phyloP scores from a whole-genome alignment of 1,140 invertebrate genomes.

The Cydia pomonella region DNA sequence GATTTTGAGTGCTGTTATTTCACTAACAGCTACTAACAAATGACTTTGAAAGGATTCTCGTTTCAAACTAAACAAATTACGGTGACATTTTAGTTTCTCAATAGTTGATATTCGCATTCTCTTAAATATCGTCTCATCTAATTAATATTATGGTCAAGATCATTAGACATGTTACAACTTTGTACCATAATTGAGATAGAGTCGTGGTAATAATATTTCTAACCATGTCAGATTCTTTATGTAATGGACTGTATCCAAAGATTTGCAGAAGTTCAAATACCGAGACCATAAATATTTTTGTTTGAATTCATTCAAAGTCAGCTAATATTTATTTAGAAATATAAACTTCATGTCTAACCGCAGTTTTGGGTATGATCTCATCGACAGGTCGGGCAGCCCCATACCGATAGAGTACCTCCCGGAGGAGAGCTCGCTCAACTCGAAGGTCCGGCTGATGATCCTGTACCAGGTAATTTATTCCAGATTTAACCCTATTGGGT shows the following conservation, averaged over 20 bases:
- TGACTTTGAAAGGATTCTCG: constrained; percentile 72
- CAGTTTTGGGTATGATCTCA: constrained; percentile 69
- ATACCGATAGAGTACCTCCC: constrained; percentile 95
- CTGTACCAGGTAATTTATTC: constrained; percentile 84
- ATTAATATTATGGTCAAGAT: no score
- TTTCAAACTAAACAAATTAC: background rate
- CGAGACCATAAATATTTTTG: background rate
- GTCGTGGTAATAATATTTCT: no score
- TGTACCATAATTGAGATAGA: no score
- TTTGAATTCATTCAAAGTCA: constrained; percentile 71
- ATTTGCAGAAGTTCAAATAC: background rate
- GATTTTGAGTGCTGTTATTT: constrained; percentile 73
- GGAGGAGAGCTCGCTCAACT: constrained; percentile 94
- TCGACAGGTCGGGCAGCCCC: constrained; percentile 90
- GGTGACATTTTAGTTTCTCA: no score
- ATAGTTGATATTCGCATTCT: no score
- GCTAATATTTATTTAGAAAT: constrained; percentile 36
- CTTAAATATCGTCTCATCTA: no score
- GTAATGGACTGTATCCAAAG: no score
- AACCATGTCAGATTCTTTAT: no score
- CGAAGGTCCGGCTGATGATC: constrained; percentile 91
- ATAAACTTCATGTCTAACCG: constrained; percentile 68
- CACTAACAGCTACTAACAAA: constrained; percentile 79
- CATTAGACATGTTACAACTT: no score
- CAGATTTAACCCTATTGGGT: background rate